A percentile compares a stretch with the other conserved stretches of the same genome.
These are phyloP conservation scores for Fopius arisanus DNA, from an alignment of 1,140 invertebrate genomes.

Conservation along the genomic window DNA sequence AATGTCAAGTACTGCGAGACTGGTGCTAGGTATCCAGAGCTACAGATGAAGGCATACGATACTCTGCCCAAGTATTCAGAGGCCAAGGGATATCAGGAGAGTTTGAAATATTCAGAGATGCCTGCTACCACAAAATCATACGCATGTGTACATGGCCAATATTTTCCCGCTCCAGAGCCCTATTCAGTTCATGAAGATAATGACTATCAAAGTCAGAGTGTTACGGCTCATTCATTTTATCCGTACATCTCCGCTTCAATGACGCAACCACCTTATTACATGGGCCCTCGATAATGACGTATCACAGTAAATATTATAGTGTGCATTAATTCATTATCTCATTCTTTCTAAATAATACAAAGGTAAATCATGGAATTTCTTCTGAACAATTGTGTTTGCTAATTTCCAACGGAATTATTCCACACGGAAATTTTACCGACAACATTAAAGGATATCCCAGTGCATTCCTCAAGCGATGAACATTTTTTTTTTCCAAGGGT, in stretches of 20 bases:
- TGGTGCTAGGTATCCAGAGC: constrained; percentile 44
- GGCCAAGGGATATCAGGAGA: constrained; percentile 45
- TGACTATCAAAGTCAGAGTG: constrained; percentile 51
- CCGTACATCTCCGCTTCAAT: constrained; percentile 58
- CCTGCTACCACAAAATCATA: constrained; percentile 45
- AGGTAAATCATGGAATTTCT: too few species aligned
- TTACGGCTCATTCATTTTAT: constrained; percentile 55
- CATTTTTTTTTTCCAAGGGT: too few species aligned
- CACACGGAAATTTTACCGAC: too few species aligned
- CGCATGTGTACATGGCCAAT: constrained; percentile 54
- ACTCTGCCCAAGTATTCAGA: constrained; percentile 49
- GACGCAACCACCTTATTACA: constrained; percentile 57
- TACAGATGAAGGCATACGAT: constrained; percentile 49
- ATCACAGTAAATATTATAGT: neutral
- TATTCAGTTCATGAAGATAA: constrained; percentile 53
- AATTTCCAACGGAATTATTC: too few species aligned
- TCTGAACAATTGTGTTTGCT: neutral
- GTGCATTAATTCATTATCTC: constrained; percentile 11
- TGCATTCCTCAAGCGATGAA: too few species aligned
- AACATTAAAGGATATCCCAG: too few species aligned
- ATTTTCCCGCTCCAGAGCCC: constrained; percentile 50
- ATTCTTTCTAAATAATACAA: too few species aligned
- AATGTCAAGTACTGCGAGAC: constrained; percentile 35
- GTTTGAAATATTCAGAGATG: constrained; percentile 47
- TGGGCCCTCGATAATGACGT: constrained; percentile 54